These are phyloP conservation scores for Prionailurus bengalensis DNA, from an alignment of 2,113 vertebrate genomes.

Conservation along the genomic window DNA sequence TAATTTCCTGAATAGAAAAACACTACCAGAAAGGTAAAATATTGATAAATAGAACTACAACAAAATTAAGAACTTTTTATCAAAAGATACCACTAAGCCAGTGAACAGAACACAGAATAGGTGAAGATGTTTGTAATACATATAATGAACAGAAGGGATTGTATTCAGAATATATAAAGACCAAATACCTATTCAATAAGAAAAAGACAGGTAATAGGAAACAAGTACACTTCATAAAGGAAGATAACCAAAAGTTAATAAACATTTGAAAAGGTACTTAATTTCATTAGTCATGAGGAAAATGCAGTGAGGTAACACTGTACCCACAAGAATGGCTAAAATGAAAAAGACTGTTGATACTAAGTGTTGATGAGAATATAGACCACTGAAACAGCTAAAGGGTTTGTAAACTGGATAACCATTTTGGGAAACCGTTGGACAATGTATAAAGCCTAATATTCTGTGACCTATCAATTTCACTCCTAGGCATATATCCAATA, in stretches of 20 bases:
- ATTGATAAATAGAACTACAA: background rate
- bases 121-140: background rate
- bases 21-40: background rate
- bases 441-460: background rate
- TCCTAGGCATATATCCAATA: background rate
- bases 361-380: background rate
- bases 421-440: background rate
- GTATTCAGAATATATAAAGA: background rate
- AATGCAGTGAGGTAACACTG: background rate
- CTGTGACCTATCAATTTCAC: background rate
- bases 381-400: background rate
- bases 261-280: background rate
- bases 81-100: background rate
- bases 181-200: background rate
- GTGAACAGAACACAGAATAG: background rate
- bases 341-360: background rate
- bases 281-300: background rate
- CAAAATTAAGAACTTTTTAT: background rate
- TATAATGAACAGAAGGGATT: background rate
- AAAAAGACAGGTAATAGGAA: constrained; percentile 32
- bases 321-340: background rate
- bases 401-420: background rate
- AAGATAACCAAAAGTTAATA: background rate
- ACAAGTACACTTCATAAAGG: background rate
- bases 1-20: background rate